A percentile compares a stretch with the other conserved stretches of the same genome.
Evolutionary conservation across 2,888 invertebrate genomes (phyloP).

Genomic region (Drosophila birchii): DNA sequence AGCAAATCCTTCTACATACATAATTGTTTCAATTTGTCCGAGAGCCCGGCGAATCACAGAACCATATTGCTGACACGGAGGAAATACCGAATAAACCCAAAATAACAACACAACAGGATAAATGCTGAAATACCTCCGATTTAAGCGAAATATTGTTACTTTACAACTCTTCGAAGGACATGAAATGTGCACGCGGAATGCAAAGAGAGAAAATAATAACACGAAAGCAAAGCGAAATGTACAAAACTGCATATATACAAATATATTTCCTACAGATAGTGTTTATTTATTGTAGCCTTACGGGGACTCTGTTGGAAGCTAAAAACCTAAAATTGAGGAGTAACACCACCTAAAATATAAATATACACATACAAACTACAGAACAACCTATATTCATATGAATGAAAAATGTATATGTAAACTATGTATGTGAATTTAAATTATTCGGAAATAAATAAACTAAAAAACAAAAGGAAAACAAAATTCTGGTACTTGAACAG

Average conservation of each 20-base stretch:
- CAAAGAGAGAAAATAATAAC: slow-evolving; percentile 2
- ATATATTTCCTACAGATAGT: slow-evolving; percentile 41
- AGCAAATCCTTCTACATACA: slow-evolving; percentile 24
- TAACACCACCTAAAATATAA: slow-evolving; percentile 43
- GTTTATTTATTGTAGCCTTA: slow-evolving; percentile 42
- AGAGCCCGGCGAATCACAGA: slow-evolving; percentile 14
- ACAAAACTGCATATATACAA: slow-evolving; percentile 41
- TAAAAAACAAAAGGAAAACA: neutral
- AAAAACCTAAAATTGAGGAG: slow-evolving; percentile 25
- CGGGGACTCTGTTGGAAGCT: slow-evolving; percentile 24
- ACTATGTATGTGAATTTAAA: slow-evolving; percentile 18
- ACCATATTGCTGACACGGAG: slow-evolving; percentile 31
- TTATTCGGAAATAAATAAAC: slow-evolving; percentile 6
- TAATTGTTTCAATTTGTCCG: slow-evolving; percentile 29
- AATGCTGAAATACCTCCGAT: slow-evolving; percentile 73
- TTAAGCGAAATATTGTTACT: slow-evolving; percentile 50
- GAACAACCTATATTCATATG: slow-evolving; percentile 39
- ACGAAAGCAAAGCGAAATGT: slow-evolving; percentile 30
- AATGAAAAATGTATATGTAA: slow-evolving; percentile 28
- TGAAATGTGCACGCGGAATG: slow-evolving; percentile 17
- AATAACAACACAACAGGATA: slow-evolving; percentile 33
- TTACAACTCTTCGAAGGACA: slow-evolving; percentile 18
- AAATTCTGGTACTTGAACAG: neutral
- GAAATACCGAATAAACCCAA: slow-evolving; percentile 22
- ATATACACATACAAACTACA: slow-evolving; percentile 45